Evolutionary conservation across 2,113 vertebrate species (phyloP), one percentile per base, ranked within the genome.

Genomic region (Pipra filicauda): DNA sequence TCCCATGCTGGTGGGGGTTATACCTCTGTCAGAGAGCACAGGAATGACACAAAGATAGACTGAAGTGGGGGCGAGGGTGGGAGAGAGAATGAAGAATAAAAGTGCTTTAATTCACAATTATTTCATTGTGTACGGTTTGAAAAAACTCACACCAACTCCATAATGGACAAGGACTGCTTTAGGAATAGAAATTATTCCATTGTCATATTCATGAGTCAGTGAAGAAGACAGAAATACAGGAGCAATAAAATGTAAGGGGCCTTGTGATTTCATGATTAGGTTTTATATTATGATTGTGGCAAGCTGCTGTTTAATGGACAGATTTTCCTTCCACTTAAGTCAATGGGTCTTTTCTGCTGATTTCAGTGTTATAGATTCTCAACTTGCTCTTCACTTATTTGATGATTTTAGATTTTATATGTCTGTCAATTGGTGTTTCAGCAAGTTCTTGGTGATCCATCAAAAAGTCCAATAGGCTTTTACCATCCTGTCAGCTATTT

Each of bases 21-120:
- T 30, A 49, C 3, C 31, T 65, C 27, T 21, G 7, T 33, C 41
- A 72, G 52, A 59, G 46, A 76, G 28, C 39, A 54, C 39, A 28
- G 57, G 13, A 64, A 70, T 41, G 23, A 24, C 23, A 35, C 8
- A 48, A 30, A 58, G 24, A 58, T 22, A 41, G 23, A 49, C 5
- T 59, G 24, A 0, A 0, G 3, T 19, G 12, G 6, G 15, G 2
- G 19, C 0, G 1, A 71, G 15, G 3, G 24, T n/a, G 12, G 8
- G 7, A 41, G 23, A 7, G 19, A 8, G 20, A 49, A 70, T 28
- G 54, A 86, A 76, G 28, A 61, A 41, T 23, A 65, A 75, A 90
- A 85, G 76, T 23, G 11, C 16, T 76, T 31, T 66, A 27, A 65
- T 76, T 85, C 62, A 24, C 65, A 91, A 54, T 80, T 70, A 37